Evolutionary conservation across 2,888 invertebrate species (phyloP), one percentile per base, ranked within the genome.

Genomic region (Cephus spinipes): DNA sequence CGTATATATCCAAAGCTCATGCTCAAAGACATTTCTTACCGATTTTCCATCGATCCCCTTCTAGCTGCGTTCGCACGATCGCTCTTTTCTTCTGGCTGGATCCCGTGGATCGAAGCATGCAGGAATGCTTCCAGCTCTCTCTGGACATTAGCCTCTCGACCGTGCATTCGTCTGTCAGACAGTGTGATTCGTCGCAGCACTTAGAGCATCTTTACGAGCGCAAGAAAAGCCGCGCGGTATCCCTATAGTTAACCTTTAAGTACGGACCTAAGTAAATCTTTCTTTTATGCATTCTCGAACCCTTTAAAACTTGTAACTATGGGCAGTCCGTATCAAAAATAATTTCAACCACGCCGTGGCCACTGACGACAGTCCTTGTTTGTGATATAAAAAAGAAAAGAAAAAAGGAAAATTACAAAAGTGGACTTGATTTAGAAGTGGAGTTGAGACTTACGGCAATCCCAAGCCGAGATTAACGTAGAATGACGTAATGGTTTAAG

Each of bases 131-230:
- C 75, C 79, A 78, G 55, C 55, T 55, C 84, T 85, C 79, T 79
- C 79, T 79, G 74, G 79, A 79, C 83, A 82, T 83, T 83, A 85
- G 84, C 79, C 55, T 55, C 55, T 55, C 55, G 55, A 23, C 55
- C 55, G 85, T 81, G 83, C 80, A 80, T 81, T 75, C 80, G 81
- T 85, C 84, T 84, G 82, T 87, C 87, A 85, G 82, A 83, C 82
- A 80, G 81, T 78, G 84, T 85, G 87, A 86, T 87, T 87, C 87
- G 84, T 85, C 81, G 83, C 83, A 83, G 83, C 85, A 84, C 83
- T 85, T 84, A 83, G 78, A 76, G 35, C 73, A 75, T 81, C 74
- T 78, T 76, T 55, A 74, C 71, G 73, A 71, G 76, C 78, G 79
- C 78, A 76, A 32, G 71, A 71, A 32, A 71, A 32, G 31, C 71